phyloP scores from a whole-genome alignment of 2,888 invertebrate species.

The Eulithis prunata region DNA sequence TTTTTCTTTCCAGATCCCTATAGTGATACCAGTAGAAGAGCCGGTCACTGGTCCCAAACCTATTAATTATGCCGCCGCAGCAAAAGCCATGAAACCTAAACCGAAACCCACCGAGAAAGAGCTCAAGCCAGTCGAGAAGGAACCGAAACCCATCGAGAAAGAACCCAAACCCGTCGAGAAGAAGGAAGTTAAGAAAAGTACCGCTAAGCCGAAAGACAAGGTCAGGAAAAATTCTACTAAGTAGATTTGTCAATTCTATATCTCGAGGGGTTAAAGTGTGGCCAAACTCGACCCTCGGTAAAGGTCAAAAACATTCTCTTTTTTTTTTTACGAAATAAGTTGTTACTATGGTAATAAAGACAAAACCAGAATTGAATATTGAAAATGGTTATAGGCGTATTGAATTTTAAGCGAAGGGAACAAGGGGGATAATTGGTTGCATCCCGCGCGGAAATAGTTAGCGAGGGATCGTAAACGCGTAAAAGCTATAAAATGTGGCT shows the following conservation, averaged over 20 bases:
- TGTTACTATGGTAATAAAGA: too few relatives aligned
- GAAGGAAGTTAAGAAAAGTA: conserved; percentile 37
- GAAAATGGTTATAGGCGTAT: too few relatives aligned
- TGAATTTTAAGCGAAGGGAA: too few relatives aligned
- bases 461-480: background rate
- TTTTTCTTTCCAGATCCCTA: conserved; percentile 43
- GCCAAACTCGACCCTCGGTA: too few relatives aligned
- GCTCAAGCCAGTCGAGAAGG: conserved; percentile 43
- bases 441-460: background rate
- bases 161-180: conserved; percentile 44
- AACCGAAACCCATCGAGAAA: conserved; percentile 27
- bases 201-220: conserved; percentile 24
- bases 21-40: conserved; percentile 39
- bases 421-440: background rate
- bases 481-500: background rate
- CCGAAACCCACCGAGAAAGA: conserved; percentile 47
- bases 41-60: conserved; percentile 65
- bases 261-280: background rate
- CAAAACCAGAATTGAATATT: too few relatives aligned
- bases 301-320: too few relatives aligned
- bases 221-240: conserved; percentile 71
- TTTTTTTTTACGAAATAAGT: too few relatives aligned
- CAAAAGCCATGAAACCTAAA: conserved; percentile 74
- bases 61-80: conserved; percentile 79
- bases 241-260: conserved; percentile 46